Conservation (phyloP, 2,113 vertebrate species). For the Pyrgilauda ruficollis region DNA sequence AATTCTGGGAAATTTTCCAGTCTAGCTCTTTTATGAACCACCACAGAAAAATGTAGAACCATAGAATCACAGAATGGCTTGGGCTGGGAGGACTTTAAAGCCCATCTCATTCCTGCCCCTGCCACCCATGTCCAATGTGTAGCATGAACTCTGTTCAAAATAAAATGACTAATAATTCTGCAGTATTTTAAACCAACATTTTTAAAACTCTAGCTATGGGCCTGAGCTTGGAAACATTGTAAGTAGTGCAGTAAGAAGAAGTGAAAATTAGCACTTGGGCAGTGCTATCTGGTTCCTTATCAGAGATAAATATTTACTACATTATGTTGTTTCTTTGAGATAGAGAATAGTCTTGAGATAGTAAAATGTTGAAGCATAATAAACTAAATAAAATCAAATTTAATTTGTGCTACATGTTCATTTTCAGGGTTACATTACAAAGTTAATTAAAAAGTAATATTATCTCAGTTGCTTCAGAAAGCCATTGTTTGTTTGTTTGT, state of each 20-base stretch:
- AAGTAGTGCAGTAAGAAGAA: not conserved
- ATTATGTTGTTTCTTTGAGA: not conserved
- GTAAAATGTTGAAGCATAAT: not conserved
- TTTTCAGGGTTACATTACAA: not conserved
- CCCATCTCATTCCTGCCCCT: not conserved
- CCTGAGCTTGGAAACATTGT: not conserved
- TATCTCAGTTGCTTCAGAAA: not conserved
- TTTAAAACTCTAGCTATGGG: not conserved
- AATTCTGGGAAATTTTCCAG: not conserved
- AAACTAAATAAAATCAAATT: not conserved
- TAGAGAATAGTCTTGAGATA: not conserved
- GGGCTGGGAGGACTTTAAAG: not conserved
- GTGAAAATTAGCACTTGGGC: not conserved
- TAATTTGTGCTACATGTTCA: not conserved
- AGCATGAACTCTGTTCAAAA: not conserved
- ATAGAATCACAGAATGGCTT: not conserved
- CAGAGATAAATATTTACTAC: not conserved
- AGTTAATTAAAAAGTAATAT: not conserved
- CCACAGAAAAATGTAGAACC: not conserved
- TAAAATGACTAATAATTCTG: not conserved
- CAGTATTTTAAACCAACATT: not conserved
- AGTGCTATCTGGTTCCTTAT: not conserved
- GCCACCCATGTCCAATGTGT: not conserved
- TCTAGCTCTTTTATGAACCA: not conserved
- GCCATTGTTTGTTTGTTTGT: too few relatives aligned